Percentiles rank a stretch among this genome's conserved stretches.
Evolutionary conservation across 2,888 invertebrate species (phyloP).

Genomic region (Kryphioiulus occultus): DNA sequence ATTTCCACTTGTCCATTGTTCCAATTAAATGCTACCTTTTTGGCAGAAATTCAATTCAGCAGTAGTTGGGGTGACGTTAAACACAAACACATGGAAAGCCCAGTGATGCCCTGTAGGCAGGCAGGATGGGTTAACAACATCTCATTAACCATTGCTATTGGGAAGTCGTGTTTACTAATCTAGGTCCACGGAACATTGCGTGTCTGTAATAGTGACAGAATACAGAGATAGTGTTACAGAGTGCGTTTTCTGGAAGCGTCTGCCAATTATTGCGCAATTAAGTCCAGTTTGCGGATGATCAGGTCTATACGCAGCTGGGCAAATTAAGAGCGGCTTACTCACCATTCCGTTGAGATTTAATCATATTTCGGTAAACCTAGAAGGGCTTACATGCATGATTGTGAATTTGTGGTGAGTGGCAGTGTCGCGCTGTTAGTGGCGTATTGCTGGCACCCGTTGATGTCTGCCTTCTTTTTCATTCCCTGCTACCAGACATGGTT

Average conservation of each 20-base stretch:
- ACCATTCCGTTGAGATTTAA: conserved; percentile 19
- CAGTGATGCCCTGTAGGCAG: too few relatives aligned
- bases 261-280: background rate
- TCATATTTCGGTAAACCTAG: conserved; percentile 1
- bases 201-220: too few relatives aligned
- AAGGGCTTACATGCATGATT: conserved; percentile 12
- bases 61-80: background rate
- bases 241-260: too few relatives aligned
- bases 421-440: background rate
- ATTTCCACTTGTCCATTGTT: background rate
- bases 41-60: conserved; percentile 3
- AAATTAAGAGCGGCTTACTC: background rate
- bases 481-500: background rate
- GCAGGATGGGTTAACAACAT: background rate
- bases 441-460: background rate
- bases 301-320: background rate
- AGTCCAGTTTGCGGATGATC: background rate
- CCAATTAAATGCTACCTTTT: background rate
- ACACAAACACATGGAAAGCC: background rate
- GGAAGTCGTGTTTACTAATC: background rate
- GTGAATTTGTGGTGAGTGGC: background rate
- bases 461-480: background rate
- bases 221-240: too few relatives aligned
- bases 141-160: background rate
- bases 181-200: background rate